Conservation (phyloP, 1,140 invertebrate species). For the Drosophila santomea region DNA sequence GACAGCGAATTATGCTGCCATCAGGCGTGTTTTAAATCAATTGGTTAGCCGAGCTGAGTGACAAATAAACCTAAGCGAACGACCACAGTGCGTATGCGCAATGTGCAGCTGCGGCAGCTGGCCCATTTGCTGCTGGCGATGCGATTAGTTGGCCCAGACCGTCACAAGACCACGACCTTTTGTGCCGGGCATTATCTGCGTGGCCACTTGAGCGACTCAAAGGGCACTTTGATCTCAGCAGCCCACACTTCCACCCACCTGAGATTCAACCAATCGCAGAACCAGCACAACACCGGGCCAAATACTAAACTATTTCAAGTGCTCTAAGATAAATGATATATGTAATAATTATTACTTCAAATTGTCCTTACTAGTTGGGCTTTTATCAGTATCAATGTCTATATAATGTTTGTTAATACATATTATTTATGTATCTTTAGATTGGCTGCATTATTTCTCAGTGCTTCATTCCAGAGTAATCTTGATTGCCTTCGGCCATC, state of each 20-base stretch:
- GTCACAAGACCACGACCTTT: constrained; percentile 39
- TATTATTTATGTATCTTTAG: too few species aligned
- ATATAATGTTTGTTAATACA: too few species aligned
- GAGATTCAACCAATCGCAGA: constrained; percentile 5
- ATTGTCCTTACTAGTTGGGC: too few species aligned
- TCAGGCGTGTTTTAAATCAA: constrained; percentile 49
- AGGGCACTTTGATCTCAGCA: constrained; percentile 66
- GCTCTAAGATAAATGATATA: background rate
- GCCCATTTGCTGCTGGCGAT: constrained; percentile 10
- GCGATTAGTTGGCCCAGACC: constrained; percentile 24
- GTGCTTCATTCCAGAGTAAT: background rate
- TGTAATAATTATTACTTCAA: too few species aligned
- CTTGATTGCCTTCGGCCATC: constrained; percentile 37
- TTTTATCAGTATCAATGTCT: too few species aligned
- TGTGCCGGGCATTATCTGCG: constrained; percentile 60
- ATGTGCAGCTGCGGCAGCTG: constrained; percentile 19
- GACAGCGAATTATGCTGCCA: constrained; percentile 37
- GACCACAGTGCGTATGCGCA: constrained; percentile 50
- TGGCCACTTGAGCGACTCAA: constrained; percentile 70
- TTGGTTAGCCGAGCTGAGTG: constrained; percentile 21
- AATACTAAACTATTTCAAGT: background rate
- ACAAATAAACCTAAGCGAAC: constrained; percentile 39
- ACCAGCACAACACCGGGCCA: background rate
- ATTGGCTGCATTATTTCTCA: background rate
- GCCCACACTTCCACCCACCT: constrained; percentile 15